Conservation (phyloP, 1,140 invertebrate species). For the Brachystomella parvula region DNA sequence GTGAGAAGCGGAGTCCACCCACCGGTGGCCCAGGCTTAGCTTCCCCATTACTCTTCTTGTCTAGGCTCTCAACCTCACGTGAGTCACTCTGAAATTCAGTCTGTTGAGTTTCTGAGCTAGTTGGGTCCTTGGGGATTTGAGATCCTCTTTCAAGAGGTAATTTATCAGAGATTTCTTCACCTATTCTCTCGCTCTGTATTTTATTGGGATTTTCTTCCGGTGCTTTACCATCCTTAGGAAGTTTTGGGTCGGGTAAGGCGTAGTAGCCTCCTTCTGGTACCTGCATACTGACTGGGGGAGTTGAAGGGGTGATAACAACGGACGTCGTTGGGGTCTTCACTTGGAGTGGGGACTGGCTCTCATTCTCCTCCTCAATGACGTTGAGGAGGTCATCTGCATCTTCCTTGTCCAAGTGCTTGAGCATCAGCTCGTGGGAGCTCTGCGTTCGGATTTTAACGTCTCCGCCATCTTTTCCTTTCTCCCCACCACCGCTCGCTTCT, state of each 20-base stretch:
- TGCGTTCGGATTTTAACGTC: conserved; percentile 15
- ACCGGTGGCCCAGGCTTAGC: too few relatives aligned
- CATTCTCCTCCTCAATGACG: conserved; percentile 5
- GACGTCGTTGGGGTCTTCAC: conserved; percentile 15
- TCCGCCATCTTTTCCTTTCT: neutral
- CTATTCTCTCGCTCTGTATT: too few relatives aligned
- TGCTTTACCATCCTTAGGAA: too few relatives aligned
- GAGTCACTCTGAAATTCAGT: too few relatives aligned
- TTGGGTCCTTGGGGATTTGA: too few relatives aligned
- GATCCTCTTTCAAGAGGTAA: too few relatives aligned
- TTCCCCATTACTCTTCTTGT: neutral
- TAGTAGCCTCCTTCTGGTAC: neutral
- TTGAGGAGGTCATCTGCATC: neutral
- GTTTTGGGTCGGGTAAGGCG: too few relatives aligned
- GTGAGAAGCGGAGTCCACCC: too few relatives aligned
- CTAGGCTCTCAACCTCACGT: too few relatives aligned
- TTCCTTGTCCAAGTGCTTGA: conserved; percentile 9
- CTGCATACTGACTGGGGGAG: conserved; percentile 27
- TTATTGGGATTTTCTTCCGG: conserved; percentile 6
- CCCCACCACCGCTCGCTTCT: too few relatives aligned
- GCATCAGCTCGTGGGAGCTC: conserved; percentile 12
- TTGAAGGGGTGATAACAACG: conserved; percentile 36
- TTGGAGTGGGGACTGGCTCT: neutral
- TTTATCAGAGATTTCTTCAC: too few relatives aligned
- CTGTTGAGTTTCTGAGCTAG: neutral